These are phyloP conservation scores for Tadarida brasiliensis DNA, from an alignment of 2,797 vertebrate species.

Conservation along the genomic window DNA sequence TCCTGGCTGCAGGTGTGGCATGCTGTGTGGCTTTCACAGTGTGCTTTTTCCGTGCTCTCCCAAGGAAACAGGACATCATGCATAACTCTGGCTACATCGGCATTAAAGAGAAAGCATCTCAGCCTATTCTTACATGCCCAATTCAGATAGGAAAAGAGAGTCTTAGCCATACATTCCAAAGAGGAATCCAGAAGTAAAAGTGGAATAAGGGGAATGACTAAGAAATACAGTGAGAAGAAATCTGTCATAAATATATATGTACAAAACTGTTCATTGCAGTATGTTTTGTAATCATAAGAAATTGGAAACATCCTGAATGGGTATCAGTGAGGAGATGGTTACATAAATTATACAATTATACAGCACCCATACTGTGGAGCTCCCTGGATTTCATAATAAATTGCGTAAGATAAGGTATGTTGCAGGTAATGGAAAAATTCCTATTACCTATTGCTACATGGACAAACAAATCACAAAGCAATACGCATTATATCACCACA, in stretches of 20 bases:
- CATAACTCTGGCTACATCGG: neutral
- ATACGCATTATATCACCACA: neutral
- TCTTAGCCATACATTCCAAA: slow-evolving; percentile 8
- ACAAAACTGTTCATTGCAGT: neutral
- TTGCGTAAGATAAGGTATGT: neutral
- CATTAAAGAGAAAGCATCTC: slow-evolving; percentile 39
- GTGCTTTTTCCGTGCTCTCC: neutral
- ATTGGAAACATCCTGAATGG: neutral
- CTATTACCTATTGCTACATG: neutral
- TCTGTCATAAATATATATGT: neutral
- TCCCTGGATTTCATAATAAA: neutral
- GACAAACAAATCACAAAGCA: neutral
- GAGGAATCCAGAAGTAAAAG: slow-evolving; percentile 44
- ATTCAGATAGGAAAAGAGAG: neutral
- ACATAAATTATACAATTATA: slow-evolving; percentile 10
- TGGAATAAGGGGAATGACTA: neutral
- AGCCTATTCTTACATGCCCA: neutral
- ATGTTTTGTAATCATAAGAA: slow-evolving; percentile 10
- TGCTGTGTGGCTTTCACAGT: neutral
- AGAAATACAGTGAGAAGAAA: neutral
- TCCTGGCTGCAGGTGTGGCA: too few relatives aligned
- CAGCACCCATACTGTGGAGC: neutral
- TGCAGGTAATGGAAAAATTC: neutral
- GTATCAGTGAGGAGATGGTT: neutral
- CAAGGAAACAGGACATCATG: neutral